Evolutionary conservation across 2,888 invertebrate species (phyloP), one percentile per base, ranked within the genome.

Genomic region (Caenorhabditis virilis): DNA sequence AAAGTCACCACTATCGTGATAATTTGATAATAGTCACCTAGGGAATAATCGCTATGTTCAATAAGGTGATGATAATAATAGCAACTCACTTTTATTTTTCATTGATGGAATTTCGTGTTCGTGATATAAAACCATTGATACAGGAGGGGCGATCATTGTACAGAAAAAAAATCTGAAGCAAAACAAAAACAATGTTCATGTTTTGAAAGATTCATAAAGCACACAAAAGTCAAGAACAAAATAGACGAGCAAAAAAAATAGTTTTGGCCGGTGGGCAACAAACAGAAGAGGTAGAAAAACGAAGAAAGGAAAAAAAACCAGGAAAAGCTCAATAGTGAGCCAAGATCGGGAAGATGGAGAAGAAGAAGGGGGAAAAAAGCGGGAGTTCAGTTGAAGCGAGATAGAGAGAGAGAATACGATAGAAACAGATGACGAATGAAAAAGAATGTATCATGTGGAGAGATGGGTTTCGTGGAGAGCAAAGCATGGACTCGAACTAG

Each of bases 101-200:
- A 61, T 33, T 15, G 57, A 57, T 18, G 56, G 49, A 27, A 63
- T 58, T 45, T 72, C 63, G 53, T 72, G 72, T 42, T 72, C 63
- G 53, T 72, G 72, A 46, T 72, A 72, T 56, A 72, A 54, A 36
- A 72, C 66, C 69, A 72, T 72, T 27, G 72, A 66, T 39, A 61
- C 58, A n/a, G 72, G 64, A 16, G 72, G 66, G 38, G 64, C 63
- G 49, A 72, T 52, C 72, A 72, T 72, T 16, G 50, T 46, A 30
- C 30, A 33, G 45, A n/a, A 49, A 47, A 43, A 43, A 30, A 49
- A 46, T 36, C 15, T 30, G 30, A 30, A 6, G 30, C 30, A 30
- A 30, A 30, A 30, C 6, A 30, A 30, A 30, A 6, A 9, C 13
- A 30, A 9, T 30, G 6, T 30, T 30, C 13, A n/a, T 5, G 11